Conservation (phyloP, 2,888 invertebrate species). For the Gymnocheta viridis region DNA sequence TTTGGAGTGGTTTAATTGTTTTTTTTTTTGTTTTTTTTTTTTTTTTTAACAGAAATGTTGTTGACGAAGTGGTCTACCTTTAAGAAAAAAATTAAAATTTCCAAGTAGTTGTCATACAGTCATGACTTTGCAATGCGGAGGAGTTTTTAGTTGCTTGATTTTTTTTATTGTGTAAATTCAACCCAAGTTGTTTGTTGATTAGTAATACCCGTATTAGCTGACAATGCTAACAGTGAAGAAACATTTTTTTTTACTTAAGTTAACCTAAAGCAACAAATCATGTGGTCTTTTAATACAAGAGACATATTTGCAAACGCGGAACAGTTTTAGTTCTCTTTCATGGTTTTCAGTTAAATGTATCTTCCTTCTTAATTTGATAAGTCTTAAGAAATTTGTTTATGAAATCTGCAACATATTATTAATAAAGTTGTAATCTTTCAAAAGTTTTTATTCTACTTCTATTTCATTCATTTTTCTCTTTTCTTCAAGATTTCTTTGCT, state of each 20-base stretch:
- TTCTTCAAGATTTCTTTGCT: conserved; percentile 75
- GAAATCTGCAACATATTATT: too few relatives aligned
- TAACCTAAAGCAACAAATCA: not conserved
- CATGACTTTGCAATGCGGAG: conserved; percentile 46
- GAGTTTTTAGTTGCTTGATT: conserved; percentile 36
- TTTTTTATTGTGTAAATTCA: not conserved
- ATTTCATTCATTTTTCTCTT: not conserved
- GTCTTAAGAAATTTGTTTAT: too few relatives aligned
- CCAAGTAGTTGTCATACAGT: conserved; percentile 15
- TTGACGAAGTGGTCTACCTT: conserved; percentile 50
- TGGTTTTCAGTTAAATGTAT: too few relatives aligned
- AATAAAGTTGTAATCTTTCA: too few relatives aligned
- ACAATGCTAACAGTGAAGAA: conserved; percentile 7
- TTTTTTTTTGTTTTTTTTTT: conserved; percentile 2
- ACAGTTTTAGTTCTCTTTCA: too few relatives aligned
- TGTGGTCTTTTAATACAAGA: too few relatives aligned
- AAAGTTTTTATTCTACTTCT: too few relatives aligned
- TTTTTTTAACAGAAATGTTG: conserved; percentile 16
- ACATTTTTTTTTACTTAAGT: conserved; percentile 12
- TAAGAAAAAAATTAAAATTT: conserved; percentile 17
- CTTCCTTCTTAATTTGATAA: too few relatives aligned
- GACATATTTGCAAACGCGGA: not conserved
- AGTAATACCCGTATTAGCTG: not conserved
- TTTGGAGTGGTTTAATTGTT: conserved; percentile 1
- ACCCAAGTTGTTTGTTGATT: not conserved